Evolutionary conservation across 2,888 invertebrate species (phyloP).

Genomic region (Vanessa cardui): DNA sequence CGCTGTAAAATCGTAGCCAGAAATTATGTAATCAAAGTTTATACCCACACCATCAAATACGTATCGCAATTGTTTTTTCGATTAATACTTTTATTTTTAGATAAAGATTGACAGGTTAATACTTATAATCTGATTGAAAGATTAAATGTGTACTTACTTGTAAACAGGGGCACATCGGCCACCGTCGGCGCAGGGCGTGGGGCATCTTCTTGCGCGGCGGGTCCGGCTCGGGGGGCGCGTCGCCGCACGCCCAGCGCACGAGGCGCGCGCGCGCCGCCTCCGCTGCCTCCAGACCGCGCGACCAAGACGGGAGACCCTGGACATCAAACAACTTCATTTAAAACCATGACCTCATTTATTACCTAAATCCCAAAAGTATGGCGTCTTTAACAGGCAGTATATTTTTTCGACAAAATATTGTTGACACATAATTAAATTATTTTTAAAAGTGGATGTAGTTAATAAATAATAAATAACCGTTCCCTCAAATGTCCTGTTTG

Average conservation of each 20-base stretch:
- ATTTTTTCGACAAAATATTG: no score
- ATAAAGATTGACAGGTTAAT: no score
- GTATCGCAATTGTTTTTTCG: no score
- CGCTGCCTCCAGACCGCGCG: constrained; percentile 83
- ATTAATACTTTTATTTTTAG: no score
- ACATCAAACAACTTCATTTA: constrained; percentile 33
- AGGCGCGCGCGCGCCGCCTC: constrained; percentile 86
- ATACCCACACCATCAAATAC: no score
- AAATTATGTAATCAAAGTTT: no score
- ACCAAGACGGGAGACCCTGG: constrained; percentile 89
- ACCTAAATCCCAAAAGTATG: not conserved
- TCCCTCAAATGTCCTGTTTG: no score
- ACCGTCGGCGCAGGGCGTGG: constrained; percentile 86
- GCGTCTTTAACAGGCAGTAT: no score
- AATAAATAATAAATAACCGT: no score
- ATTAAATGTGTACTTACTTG: constrained; percentile 82
- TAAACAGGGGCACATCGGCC: constrained; percentile 91
- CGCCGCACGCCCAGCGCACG: constrained; percentile 83
- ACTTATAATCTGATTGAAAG: not conserved
- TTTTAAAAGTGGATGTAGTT: no score
- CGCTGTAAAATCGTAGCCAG: no score
- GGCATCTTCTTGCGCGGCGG: constrained; percentile 87
- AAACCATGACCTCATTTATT: not conserved
- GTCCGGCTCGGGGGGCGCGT: constrained; percentile 81
- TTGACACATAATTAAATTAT: no score